Base-by-base conservation (phyloP, 2,888 invertebrate genomes). In the Drosophila cognata region DNA sequence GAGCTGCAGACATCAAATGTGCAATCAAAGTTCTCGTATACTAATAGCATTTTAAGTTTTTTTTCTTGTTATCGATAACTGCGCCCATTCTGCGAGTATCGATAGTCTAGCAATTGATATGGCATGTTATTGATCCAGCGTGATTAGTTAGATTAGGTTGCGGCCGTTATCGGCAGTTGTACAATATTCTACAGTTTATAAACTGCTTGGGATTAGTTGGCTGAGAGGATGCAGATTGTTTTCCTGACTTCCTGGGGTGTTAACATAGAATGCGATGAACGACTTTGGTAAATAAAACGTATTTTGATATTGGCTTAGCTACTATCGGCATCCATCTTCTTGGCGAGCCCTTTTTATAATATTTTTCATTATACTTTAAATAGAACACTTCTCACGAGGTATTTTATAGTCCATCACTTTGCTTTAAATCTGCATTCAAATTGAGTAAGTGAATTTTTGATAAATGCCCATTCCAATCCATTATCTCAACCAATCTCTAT, bases 1-100 rank as follows among this genome's bases (percentile, higher is more conserved):
- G 33, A 0, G 33, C 33, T 4, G 0, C 33, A 11, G 11, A 4
- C 10, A 3, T 0, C 10, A 33, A 10, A 33, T 0, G 10, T 33
- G 3, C 0, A 33, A 33, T 33, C 33, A 0, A 33, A 4, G 10
- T 33, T 33, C 10, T 33, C 0, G 0, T 33, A 0, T 4, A 33
- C 33, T 10, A 33, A 31, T 31, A 10, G 31, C 31, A 31, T 31
- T 31, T 10, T 10, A 31, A 4, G 33, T 3, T 3, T 33, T 13
- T 35, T 35, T 13, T 35, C 35, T 13, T 35, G 35, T 13, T 13
- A 35, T 35, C 35, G 35, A 35, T 35, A 35, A 35, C 35, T 35
- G 13, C 35, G 5, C 33, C 0, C 33, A 33, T 0, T 10, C 33
- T 33, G 13, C 5, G 13, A 35, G 13, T 35, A 35, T 35, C 35